These are phyloP conservation scores for Alaudala cheleensis DNA, from an alignment of 2,113 vertebrate species.

Conservation along the genomic window DNA sequence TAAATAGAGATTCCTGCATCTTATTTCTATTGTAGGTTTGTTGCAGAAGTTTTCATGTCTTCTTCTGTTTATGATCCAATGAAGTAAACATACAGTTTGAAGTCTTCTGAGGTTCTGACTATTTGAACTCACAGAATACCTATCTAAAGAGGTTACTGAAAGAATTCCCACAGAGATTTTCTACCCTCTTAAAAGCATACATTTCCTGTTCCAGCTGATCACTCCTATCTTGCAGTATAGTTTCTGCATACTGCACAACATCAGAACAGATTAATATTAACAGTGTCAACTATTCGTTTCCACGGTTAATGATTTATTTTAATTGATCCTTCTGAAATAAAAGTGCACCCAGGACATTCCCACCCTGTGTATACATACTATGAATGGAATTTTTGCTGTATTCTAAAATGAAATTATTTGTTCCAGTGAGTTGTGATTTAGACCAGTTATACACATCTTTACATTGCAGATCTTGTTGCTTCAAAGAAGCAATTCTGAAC, in stretches of 20 bases:
- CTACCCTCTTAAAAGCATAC: background rate
- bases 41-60: background rate
- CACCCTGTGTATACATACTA: background rate
- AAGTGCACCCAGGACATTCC: background rate
- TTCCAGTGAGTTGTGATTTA: background rate
- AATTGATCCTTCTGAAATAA: background rate
- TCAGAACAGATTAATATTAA: background rate
- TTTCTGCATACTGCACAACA: background rate
- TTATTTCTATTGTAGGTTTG: background rate
- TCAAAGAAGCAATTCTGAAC: background rate
- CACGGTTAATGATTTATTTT: background rate
- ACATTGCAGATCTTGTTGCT: background rate
- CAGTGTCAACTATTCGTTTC: background rate
- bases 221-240: background rate
- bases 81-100: background rate
- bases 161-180: background rate
- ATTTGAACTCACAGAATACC: background rate
- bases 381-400: accelerated
- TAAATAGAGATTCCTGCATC: background rate
- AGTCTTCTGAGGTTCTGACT: background rate
- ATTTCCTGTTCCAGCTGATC: background rate
- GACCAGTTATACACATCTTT: background rate
- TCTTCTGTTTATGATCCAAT: background rate
- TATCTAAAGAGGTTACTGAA: background rate
- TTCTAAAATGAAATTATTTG: background rate